Conservation (phyloP, 2,888 invertebrate genomes). For the Trichopria drosophilae region DNA sequence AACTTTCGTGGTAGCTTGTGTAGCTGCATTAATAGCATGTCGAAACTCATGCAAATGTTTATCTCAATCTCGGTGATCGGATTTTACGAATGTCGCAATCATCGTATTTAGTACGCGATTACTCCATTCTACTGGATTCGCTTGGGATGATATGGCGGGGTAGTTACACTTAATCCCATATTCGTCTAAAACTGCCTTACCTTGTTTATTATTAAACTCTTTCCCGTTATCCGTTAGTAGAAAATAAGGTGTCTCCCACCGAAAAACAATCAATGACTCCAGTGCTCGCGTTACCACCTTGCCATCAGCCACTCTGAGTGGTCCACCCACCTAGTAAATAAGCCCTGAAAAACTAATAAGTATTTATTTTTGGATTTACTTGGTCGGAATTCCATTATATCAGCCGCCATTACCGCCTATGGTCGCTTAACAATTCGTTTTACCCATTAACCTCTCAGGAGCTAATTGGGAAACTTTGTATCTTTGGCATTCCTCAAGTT, state of each 20-base stretch:
- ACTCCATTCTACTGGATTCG: too few species aligned
- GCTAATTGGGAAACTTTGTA: not conserved
- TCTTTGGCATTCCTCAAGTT: not conserved
- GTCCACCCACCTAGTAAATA: not conserved
- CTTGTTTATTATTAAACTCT: too few species aligned
- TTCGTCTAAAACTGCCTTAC: too few species aligned
- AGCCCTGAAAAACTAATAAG: not conserved
- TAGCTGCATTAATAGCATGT: too few species aligned
- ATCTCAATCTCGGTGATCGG: too few species aligned
- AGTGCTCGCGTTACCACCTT: not conserved
- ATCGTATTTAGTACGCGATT: too few species aligned
- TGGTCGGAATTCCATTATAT: conserved; percentile 1
- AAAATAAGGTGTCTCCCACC: not conserved
- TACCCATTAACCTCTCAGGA: not conserved
- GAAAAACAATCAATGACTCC: not conserved
- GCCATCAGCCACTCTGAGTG: not conserved
- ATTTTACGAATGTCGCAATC: too few species aligned
- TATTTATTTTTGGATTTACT: not conserved
- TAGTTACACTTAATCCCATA: too few species aligned
- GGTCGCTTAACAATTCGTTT: not conserved
- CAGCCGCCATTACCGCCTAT: not conserved
- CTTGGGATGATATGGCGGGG: too few species aligned
- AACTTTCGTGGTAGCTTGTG: too few species aligned
- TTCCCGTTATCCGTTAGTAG: too few species aligned
- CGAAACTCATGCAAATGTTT: too few species aligned